These are phyloP conservation scores for Mugil cephalus DNA, from an alignment of 2,113 vertebrate species.

Conservation along the genomic window DNA sequence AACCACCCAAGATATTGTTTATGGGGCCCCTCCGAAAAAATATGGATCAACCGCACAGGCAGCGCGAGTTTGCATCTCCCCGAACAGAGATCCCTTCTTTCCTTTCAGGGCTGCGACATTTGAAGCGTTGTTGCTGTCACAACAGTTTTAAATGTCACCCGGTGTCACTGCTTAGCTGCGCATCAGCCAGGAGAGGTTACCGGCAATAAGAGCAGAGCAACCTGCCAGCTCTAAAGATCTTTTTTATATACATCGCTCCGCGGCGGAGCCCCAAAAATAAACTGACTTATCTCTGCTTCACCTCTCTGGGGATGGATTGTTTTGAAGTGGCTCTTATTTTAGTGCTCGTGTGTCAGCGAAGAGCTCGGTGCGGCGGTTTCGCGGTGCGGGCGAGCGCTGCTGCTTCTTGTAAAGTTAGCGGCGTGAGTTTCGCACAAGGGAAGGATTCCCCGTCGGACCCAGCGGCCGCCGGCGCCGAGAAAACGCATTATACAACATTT, in stretches of 20 bases:
- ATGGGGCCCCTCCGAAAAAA: constrained; percentile 42
- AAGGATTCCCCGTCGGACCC: neutral
- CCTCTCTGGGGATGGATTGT: constrained; percentile 41
- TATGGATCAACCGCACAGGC: constrained; percentile 10
- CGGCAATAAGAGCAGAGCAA: constrained; percentile 41
- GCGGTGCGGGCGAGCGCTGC: neutral
- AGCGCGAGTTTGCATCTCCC: constrained; percentile 5
- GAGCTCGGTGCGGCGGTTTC: neutral
- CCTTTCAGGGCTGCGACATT: constrained; percentile 24
- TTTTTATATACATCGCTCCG: constrained; percentile 17
- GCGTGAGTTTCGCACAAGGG: neutral
- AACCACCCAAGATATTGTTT: constrained; percentile 39
- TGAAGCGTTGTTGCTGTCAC: constrained; percentile 59
- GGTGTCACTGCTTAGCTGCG: constrained; percentile 48
- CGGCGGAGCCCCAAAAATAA: constrained; percentile 47
- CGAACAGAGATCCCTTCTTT: neutral
- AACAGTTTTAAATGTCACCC: constrained; percentile 64
- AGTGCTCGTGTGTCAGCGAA: constrained; percentile 2
- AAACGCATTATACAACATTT: no score
- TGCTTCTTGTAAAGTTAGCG: constrained; percentile 23
- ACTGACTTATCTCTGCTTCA: constrained; percentile 54
- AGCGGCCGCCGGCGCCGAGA: neutral
- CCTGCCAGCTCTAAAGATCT: constrained; percentile 36
- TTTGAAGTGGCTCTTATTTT: constrained; percentile 49
- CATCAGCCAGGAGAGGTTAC: constrained; percentile 38